These are phyloP conservation scores for Parauchenoglanis punctatus DNA, from an alignment of 2,797 vertebrate species.

Conservation along the genomic window DNA sequence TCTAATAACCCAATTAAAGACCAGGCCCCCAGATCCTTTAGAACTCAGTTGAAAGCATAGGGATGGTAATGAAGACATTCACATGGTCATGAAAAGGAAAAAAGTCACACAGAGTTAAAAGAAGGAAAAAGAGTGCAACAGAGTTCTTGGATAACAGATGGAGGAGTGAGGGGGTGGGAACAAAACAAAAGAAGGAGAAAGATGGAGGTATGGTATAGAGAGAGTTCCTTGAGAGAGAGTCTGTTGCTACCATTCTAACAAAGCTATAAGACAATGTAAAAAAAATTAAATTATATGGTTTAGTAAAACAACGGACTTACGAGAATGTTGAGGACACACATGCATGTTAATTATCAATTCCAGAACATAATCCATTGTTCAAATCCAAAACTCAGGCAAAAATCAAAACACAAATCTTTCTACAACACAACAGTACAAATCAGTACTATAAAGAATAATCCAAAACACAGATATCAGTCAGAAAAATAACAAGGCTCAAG, in stretches of 20 bases:
- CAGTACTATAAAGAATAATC: neutral
- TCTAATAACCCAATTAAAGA: slow-evolving; percentile 86
- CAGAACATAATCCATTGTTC: neutral
- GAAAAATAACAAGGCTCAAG: neutral
- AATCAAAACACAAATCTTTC: neutral
- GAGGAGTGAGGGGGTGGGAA: too few relatives aligned
- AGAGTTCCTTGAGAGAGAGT: neutral
- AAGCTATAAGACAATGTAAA: neutral
- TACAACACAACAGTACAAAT: neutral
- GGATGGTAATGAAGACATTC: slow-evolving; percentile 76
- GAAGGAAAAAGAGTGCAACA: neutral
- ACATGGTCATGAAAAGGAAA: slow-evolving; percentile 69
- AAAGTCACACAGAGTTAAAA: slow-evolving; percentile 60
- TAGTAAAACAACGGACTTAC: too few relatives aligned
- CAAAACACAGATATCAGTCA: neutral
- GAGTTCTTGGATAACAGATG: neutral
- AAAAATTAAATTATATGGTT: neutral
- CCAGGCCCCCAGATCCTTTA: slow-evolving; percentile 80
- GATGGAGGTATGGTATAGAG: too few relatives aligned
- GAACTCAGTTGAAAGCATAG: slow-evolving; percentile 70
- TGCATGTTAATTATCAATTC: neutral
- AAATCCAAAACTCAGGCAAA: neutral
- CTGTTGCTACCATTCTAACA: neutral
- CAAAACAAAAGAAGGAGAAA: too few relatives aligned
- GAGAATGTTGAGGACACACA: neutral